These are phyloP conservation scores for Notamacropus eugenii DNA, from an alignment of 2,797 vertebrate species.

Conservation along the genomic window DNA sequence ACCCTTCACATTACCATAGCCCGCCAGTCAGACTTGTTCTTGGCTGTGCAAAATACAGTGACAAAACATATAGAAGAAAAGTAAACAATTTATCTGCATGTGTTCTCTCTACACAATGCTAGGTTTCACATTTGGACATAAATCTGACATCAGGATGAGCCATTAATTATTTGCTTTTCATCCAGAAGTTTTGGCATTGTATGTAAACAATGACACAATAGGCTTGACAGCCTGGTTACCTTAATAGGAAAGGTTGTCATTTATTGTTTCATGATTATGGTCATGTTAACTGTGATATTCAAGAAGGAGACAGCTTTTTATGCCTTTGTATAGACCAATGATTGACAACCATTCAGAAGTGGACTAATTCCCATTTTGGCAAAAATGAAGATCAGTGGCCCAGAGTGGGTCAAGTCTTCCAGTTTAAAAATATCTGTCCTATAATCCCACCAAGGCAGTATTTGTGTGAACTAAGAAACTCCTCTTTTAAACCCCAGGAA, in stretches of 20 bases:
- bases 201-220: slow-evolving; percentile 26
- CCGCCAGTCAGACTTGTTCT: neutral
- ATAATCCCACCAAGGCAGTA: neutral
- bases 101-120: neutral
- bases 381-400: neutral
- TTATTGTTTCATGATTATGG: neutral
- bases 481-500: neutral
- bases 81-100: neutral
- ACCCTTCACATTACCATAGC: neutral
- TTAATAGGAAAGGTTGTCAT: neutral
- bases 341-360: neutral
- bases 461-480: neutral
- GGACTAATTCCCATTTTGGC: neutral
- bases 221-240: neutral
- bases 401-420: neutral
- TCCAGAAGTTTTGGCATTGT: slow-evolving; percentile 1
- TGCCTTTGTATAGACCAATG: neutral
- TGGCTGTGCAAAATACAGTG: neutral
- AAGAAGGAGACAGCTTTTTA: neutral
- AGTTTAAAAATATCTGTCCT: neutral
- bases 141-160: neutral
- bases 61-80: slow-evolving; percentile 13
- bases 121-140: neutral
- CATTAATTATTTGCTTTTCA: neutral
- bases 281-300: neutral